phyloP scores from a whole-genome alignment of 2,113 vertebrate species.

The Oryzias curvinotus region DNA sequence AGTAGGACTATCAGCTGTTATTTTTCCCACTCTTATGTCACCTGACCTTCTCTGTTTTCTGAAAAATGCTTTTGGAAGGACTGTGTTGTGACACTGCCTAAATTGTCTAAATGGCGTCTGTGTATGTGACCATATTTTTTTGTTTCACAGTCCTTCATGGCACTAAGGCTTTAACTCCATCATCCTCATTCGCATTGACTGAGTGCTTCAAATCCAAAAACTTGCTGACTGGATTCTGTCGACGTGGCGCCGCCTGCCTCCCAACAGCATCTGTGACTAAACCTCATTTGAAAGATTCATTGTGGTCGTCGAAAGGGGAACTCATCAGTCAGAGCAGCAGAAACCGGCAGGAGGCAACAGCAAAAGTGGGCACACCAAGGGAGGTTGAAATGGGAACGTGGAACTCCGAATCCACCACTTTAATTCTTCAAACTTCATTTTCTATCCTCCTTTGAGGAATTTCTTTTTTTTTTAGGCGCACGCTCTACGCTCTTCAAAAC shows the following conservation, averaged over 20 bases:
- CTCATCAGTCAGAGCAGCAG: conserved; percentile 32
- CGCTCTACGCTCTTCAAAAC: conserved; percentile 14
- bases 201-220: conserved; percentile 59
- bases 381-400: conserved; percentile 8
- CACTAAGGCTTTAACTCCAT: conserved; percentile 12
- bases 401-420: conserved; percentile 21
- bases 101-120: too few species aligned
- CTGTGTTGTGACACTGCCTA: too few species aligned
- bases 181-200: conserved; percentile 52
- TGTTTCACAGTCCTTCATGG: too few species aligned
- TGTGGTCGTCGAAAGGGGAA: conserved; percentile 41
- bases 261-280: conserved; percentile 41
- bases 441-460: conserved; percentile 19
- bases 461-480: conserved; percentile 34
- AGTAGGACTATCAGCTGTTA: too few species aligned
- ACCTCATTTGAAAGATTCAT: conserved; percentile 64
- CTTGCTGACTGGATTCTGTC: conserved; percentile 44
- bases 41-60: too few species aligned
- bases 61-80: too few species aligned
- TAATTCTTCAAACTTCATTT: conserved; percentile 17
- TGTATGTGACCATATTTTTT: too few species aligned
- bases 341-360: conserved; percentile 19
- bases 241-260: conserved; percentile 51
- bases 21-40: too few species aligned
- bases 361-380: conserved; percentile 17